Evolutionary conservation across 2,797 vertebrate genomes (phyloP).

Genomic region (Salmo trutta): DNA sequence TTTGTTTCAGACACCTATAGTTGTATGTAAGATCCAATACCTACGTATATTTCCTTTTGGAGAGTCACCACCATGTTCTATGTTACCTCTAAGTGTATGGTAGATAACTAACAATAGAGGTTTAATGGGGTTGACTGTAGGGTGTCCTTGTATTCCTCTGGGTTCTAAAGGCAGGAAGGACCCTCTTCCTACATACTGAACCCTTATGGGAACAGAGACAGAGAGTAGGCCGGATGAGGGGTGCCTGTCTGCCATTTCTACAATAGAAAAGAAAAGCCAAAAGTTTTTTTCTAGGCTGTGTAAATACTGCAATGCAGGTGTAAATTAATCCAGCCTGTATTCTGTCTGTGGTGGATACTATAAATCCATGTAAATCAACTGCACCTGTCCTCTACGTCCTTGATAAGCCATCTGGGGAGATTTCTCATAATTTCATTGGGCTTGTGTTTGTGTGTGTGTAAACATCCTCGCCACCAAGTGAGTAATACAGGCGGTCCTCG

Average conservation of each 20-base stretch:
- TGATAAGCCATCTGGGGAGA: conserved; percentile 47
- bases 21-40: no score
- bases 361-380: not conserved
- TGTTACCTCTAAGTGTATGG: no score
- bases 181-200: no score
- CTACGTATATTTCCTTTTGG: no score
- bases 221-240: not conserved
- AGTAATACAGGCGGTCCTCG: conserved; percentile 40
- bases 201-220: no score
- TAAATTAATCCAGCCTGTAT: not conserved
- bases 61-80: no score
- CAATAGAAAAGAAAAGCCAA: not conserved
- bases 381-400: conserved; percentile 21
- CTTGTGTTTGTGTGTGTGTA: conserved; percentile 48
- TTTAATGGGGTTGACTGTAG: no score
- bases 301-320: not conserved
- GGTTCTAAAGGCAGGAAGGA: no score
- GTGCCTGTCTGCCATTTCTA: not conserved
- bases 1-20: no score
- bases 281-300: not conserved
- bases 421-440: conserved; percentile 45
- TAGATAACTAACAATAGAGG: no score
- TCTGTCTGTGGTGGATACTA: not conserved
- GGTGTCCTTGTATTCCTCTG: no score
- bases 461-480: conserved; percentile 37